Base-by-base conservation (phyloP, 2,888 invertebrate genomes). In the Leptopilina myrica region DNA sequence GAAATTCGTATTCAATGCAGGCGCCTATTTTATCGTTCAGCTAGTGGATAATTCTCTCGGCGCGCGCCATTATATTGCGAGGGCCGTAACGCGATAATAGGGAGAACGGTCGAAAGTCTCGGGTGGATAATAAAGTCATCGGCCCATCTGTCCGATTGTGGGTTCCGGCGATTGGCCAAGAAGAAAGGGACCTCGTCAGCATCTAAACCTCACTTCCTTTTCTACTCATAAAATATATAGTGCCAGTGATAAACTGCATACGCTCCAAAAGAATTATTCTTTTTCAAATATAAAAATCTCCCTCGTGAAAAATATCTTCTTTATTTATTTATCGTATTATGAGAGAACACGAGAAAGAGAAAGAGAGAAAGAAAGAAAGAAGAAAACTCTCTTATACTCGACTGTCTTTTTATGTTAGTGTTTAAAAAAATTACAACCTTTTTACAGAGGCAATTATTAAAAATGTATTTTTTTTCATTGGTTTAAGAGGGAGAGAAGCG, bases 1-100 rank as follows among this genome's bases (percentile, higher is more conserved):
- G 73, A 73, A 73, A 73, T 73, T 73, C n/a, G 73, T 73, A 73
- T 73, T 73, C 73, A 73, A 73, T 73, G 56, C 56, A 73, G 53
- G 56, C 56, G 40, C 73, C 15, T 73, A 73, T 73, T 73, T 73
- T 73, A 73, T 73, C 26, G 56, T 15, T 33, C 56, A 33, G 33
- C 73, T 73, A 56, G 73, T 40, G 73, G 56, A 73, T 73, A 40
- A 73, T 73, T 59, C 73, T 73, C 73, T 56, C 5, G 56, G 73
- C 56, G 56, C 56, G 56, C 56, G 56, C 73, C 73, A 73, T 73
- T 73, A 73, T 59, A 73, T 53, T 73, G 56, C 56, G 33, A 73
- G 73, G 56, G 20, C 46, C 49, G 53, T 69, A 67, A 67, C 46
- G 67, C 67, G 69, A 69, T 69, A 69, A 69, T 69, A 69, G 73